Evolutionary conservation across 2,888 invertebrate genomes (phyloP), one percentile per base, ranked within the genome.

Genomic region (Cetonia aurata): DNA sequence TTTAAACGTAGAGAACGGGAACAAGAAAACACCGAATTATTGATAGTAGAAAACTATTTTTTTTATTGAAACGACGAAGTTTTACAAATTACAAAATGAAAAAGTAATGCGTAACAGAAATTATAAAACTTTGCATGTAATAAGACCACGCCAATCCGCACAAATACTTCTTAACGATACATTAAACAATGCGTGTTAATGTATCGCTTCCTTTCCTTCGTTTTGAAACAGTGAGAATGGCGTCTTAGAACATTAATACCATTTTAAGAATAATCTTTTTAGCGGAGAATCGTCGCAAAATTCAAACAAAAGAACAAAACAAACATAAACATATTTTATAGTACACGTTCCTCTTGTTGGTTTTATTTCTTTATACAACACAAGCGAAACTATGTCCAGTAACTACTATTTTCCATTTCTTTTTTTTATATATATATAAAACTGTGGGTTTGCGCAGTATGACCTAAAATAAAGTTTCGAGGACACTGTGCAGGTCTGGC

Each of bases 21-120:
- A 37, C 37, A 37, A 48, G n/a, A 17, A 48, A 48, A 48, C 48
- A 48, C 6, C 3, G 3, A 6, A 15, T 57, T 25, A 25, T 57
- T 57, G 57, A 42, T 57, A 57, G 57, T 57, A 57, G 57, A 57
- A 57, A 57, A 57, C 57, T 57, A 57, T 42, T 57, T 56, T 37
- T 37, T 57, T 57, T 57, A 57, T 57, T 57, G 41, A 56, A 57
- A 57, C 42, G 42, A 57, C 15, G 55, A 53, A 56, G 15, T 41
- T 57, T 57, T 57, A 57, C 57, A 57, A 57, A 37, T 37, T 37
- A 37, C 37, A 37, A 37, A 37, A 37, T 9, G 37, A 37, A 8
- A 6, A 37, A 37, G 10, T 25, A 57, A 57, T 57, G 19, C 57
- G 42, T 42, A 57, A 57, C 57, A 17, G 41, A 57, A 57, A 57